Evolutionary conservation across 2,113 vertebrate genomes (phyloP).

Genomic region (Oophaga pumilio): DNA sequence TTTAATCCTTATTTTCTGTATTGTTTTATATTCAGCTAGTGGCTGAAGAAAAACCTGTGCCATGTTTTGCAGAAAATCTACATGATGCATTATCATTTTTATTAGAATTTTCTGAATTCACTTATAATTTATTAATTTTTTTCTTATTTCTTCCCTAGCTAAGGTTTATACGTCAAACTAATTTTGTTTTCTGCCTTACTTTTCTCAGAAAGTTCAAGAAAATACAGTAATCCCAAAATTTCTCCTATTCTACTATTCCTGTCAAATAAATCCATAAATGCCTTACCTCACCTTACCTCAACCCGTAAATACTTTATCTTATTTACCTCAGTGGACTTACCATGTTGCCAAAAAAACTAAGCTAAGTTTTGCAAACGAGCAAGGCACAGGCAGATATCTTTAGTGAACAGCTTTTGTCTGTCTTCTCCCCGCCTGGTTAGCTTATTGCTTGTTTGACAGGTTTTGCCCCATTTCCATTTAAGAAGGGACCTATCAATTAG

Average conservation of each 20-base stretch:
- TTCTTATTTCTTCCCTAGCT: not conserved
- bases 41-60: constrained; percentile 7
- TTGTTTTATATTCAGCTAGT: not conserved
- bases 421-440: no score
- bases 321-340: not conserved
- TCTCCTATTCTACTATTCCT: not conserved
- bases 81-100: no score
- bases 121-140: not conserved
- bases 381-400: no score
- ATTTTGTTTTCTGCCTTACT: not conserved
- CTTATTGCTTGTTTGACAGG: no score
- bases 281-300: not conserved
- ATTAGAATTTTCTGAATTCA: not conserved
- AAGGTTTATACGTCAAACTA: not conserved
- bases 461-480: no score
- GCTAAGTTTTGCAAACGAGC: no score
- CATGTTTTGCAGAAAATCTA: constrained; percentile 11
- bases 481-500: no score
- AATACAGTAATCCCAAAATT: not conserved
- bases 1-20: not conserved
- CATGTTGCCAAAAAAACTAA: not conserved
- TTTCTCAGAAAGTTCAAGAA: not conserved
- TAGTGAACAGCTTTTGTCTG: no score
- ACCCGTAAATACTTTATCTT: not conserved
- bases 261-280: not conserved